Evolutionary conservation across 2,888 invertebrate genomes (phyloP), one percentile per base, ranked within the genome.

Genomic region (Drosophila fungiperda): DNA sequence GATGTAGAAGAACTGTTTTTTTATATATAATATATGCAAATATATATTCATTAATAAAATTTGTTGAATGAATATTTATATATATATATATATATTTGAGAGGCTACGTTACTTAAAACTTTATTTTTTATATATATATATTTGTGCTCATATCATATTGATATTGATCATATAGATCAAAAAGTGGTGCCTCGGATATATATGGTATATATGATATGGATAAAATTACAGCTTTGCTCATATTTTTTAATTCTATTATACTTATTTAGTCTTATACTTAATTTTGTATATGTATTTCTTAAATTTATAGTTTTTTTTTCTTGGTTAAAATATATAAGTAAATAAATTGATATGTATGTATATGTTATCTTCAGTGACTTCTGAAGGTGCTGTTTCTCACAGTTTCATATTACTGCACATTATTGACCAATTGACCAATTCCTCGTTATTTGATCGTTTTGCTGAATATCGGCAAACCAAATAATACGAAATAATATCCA

Each of bases 321-420:
- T 29, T 29, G 2, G n/a, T 45, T 9, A 5, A 23, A 29, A 2
- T n/a, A 26, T 4, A 23, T 35, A 55, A 8, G 35, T 8, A 17
- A 7, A 20, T 32, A 12, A 32, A 17, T 29, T 11, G 1, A 15
- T 11, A n/a, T 11, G 0, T 48, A 26, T 8, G 17, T 15, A 8
- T 8, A 8, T 12, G 5, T 5, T 29, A 5, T 6, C 0, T 6
- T 5, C 1, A 29, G 26, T 29, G 29, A 5, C 29, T 29, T 6
- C 6, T 29, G 26, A 26, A 2, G 5, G 29, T 6, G 7, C 26
- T 29, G n/a, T 26, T 55, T 38, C 26, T 55, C 38, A n/a, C n/a
- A 55, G 55, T 55, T 38, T 55, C 26, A 26, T 12, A 38, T 55
- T 55, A 12, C 38, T 26, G 4, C 35, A 26, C 17, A 17, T 53